phyloP scores from a whole-genome alignment of 2,797 vertebrate species.

The Macropus fuliginosus region DNA sequence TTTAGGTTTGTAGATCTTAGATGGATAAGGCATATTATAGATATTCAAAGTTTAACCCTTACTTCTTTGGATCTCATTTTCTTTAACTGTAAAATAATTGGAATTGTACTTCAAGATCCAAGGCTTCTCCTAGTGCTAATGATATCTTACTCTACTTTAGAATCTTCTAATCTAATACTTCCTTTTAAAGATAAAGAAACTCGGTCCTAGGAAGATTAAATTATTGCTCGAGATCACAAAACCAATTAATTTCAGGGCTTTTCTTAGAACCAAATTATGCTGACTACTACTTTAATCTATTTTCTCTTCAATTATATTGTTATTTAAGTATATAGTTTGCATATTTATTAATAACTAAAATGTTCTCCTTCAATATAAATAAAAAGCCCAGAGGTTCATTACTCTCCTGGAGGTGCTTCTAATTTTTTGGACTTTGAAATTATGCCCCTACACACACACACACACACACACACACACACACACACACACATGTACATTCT shows the following conservation, averaged over 20 bases:
- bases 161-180: background rate
- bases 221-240: background rate
- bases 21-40: background rate
- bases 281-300: background rate
- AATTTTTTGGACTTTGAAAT: background rate
- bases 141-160: no score
- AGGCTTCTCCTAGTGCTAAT: background rate
- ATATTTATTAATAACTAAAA: background rate
- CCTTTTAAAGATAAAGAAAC: background rate
- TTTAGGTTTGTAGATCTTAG: background rate
- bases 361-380: background rate
- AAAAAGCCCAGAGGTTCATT: background rate
- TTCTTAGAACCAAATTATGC: background rate
- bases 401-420: background rate
- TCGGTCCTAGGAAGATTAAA: background rate
- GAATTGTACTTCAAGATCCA: background rate
- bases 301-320: background rate
- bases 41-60: background rate
- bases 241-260: background rate
- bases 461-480: no score
- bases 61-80: background rate
- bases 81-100: background rate
- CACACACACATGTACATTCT: background rate
- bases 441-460: background rate
- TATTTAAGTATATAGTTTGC: background rate